Percentiles rank a stretch among this genome's conserved stretches.
Conservation (phyloP, 2,888 invertebrate species). For the Noctua janthe region DNA sequence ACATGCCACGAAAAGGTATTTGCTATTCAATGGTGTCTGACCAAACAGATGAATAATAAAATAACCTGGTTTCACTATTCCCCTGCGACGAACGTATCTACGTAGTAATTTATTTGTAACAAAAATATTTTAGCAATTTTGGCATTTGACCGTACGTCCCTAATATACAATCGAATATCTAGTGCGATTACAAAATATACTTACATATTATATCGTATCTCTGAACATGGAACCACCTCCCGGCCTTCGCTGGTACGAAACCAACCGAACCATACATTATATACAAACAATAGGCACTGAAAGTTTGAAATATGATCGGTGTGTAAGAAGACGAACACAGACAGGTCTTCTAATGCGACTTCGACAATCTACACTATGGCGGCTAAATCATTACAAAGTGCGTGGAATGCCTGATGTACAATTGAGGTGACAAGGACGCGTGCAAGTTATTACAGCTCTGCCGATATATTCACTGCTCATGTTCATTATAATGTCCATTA, state of each 20-base stretch:
- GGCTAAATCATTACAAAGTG: constrained; percentile 81
- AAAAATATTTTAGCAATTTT: constrained; percentile 85
- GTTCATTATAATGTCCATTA: constrained; percentile 45
- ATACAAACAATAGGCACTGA: constrained; percentile 87
- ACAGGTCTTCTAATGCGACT: constrained; percentile 63
- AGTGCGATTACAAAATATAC: constrained; percentile 84
- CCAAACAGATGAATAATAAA: constrained; percentile 24
- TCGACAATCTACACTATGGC: constrained; percentile 74
- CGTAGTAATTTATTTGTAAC: constrained; percentile 74
- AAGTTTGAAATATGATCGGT: constrained; percentile 78
- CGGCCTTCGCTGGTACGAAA: constrained; percentile 66
- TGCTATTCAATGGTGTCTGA: constrained; percentile 32
- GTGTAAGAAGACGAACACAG: constrained; percentile 71
- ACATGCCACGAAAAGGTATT: constrained; percentile 42
- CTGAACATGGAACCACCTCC: constrained; percentile 80
- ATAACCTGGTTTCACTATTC: constrained; percentile 32
- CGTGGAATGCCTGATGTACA: constrained; percentile 81
- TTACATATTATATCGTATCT: constrained; percentile 86
- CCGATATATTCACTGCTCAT: constrained; percentile 57
- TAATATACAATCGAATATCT: constrained; percentile 80
- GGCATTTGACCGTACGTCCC: constrained; percentile 78
- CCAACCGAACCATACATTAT: constrained; percentile 76
- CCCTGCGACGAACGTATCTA: constrained; percentile 53
- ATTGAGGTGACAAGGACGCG: constrained; percentile 71
- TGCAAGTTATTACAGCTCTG: constrained; percentile 52